Evolutionary conservation across 2,888 invertebrate species (phyloP), one percentile per base, ranked within the genome.

Genomic region (Mythimna ferrago): DNA sequence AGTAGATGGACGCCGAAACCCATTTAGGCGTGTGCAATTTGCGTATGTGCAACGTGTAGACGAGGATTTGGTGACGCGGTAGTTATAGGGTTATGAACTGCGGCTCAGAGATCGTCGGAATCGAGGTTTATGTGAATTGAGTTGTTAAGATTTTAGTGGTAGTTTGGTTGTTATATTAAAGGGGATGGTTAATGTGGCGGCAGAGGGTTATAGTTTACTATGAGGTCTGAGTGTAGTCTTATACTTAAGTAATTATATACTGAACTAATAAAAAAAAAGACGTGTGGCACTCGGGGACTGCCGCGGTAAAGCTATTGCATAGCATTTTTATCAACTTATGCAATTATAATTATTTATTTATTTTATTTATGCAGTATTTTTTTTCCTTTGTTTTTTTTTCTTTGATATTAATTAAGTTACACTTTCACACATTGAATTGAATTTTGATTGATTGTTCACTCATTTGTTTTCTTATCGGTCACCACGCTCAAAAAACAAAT

Each of bases 21-120:
- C 93, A 93, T 95, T 96, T 96, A 94, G 94, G 90, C 92, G 92
- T 92, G 91, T 93, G 94, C 94, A 94, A 96, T 95, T 95, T 95
- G 94, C 92, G 93, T 93, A 92, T 92, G 91, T 92, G 93, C 92
- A 92, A 78, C 88, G 88, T 89, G 91, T 92, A 93, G 91, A 89
- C 89, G 88, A 89, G 89, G 92, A 92, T 94, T 94, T 91, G 90
- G 92, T 89, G 87, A 88, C 86, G 86, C 66, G 78, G 80, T 82
- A 82, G 84, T 87, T 88, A 89, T 85, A 88, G 82, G 86, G 85
- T 87, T 86, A 82, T 81, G 81, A 81, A 66, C 38, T 80, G 80
- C 11, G 80, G 64, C 66, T 76, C 71, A 65, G 80, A 81, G 86
- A 80, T 80, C 80, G 79, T 87, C 80, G 58, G 32, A 83, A 67